Conservation (phyloP, 2,888 invertebrate genomes). For the Habrosyne pyritoides region DNA sequence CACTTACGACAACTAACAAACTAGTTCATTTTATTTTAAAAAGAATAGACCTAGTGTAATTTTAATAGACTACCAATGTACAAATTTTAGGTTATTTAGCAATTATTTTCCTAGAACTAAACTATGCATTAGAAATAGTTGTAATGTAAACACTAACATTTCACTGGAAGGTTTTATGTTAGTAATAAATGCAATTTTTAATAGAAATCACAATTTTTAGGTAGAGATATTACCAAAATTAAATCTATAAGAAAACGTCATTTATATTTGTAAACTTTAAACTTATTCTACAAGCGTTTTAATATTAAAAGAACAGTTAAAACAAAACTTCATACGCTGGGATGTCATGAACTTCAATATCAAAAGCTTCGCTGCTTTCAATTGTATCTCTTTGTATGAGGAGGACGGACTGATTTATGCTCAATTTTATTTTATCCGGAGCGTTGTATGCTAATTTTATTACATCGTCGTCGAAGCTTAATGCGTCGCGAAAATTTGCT, state of each 20-base stretch:
- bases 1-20: constrained; percentile 24
- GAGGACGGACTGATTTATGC: not conserved
- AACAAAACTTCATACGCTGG: not conserved
- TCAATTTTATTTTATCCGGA: constrained; percentile 6
- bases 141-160: not conserved
- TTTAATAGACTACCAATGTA: constrained; percentile 32
- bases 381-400: constrained; percentile 6
- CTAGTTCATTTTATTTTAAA: constrained; percentile 24
- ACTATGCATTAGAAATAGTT: not conserved
- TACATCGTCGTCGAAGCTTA: constrained; percentile 27
- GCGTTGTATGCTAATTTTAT: constrained; percentile 11
- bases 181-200: not conserved
- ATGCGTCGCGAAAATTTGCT: constrained; percentile 18
- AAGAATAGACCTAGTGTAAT: constrained; percentile 22
- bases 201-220: not conserved
- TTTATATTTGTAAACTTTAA: too few species aligned
- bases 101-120: not conserved
- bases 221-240: not conserved
- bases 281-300: too few species aligned
- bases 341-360: not conserved
- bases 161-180: not conserved
- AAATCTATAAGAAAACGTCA: not conserved
- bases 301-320: too few species aligned
- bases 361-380: constrained; percentile 12
- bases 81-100: constrained; percentile 6